Evolutionary conservation across 2,888 invertebrate genomes (phyloP).

Genomic region (Hedya salicella): DNA sequence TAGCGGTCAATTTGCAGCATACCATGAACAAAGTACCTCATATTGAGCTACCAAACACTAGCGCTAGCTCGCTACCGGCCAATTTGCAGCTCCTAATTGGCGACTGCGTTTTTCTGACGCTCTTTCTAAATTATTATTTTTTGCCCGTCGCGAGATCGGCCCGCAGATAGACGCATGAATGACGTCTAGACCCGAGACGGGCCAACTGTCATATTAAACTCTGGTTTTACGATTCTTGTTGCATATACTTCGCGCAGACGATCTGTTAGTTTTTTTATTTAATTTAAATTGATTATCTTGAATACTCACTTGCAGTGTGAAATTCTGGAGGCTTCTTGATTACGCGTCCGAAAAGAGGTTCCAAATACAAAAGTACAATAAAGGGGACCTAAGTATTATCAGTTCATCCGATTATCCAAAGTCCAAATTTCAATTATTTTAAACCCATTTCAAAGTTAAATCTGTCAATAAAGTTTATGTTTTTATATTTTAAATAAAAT

Average conservation of each 20-base stretch:
- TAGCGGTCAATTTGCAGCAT: neutral
- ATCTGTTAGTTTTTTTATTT: neutral
- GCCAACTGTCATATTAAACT: slow-evolving; percentile 37
- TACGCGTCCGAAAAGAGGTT: too few relatives aligned
- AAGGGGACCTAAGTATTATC: too few relatives aligned
- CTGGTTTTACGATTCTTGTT: slow-evolving; percentile 31
- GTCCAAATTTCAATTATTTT: too few relatives aligned
- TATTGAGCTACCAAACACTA: neutral
- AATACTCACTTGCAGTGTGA: too few relatives aligned
- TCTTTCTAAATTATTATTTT: slow-evolving; percentile 58
- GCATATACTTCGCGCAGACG: slow-evolving; percentile 25
- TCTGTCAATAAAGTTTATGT: too few relatives aligned
- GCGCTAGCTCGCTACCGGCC: slow-evolving; percentile 46
- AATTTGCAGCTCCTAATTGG: slow-evolving; percentile 63
- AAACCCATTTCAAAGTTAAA: too few relatives aligned
- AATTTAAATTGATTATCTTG: too few relatives aligned
- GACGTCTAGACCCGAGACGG: slow-evolving; percentile 66
- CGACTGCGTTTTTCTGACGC: slow-evolving; percentile 58
- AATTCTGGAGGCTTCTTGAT: too few relatives aligned
- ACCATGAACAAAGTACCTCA: neutral
- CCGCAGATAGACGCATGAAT: slow-evolving; percentile 72
- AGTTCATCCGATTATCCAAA: too few relatives aligned
- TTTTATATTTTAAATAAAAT: too few relatives aligned
- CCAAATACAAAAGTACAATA: too few relatives aligned
- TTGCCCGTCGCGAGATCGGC: slow-evolving; percentile 65